A percentile compares a stretch with the other conserved stretches of the same genome.
phyloP scores from a whole-genome alignment of 2,888 invertebrate species.

The Dasypolia templi region DNA sequence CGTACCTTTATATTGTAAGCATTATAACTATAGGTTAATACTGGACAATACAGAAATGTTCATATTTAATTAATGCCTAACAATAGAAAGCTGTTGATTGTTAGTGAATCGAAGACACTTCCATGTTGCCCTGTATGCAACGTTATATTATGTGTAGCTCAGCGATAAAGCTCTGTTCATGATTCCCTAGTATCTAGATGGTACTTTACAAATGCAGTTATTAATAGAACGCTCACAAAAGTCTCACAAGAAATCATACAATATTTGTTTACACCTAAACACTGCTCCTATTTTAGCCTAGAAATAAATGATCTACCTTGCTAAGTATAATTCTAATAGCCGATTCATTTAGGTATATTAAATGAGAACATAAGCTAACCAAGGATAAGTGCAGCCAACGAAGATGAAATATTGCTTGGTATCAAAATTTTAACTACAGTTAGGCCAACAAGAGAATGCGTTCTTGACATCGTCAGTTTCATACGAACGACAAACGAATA shows the following conservation, averaged over 20 bases:
- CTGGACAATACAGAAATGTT: constrained; percentile 6
- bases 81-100: not conserved
- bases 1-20: constrained; percentile 8
- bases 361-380: not conserved
- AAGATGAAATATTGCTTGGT: not conserved
- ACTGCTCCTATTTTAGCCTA: constrained; percentile 6
- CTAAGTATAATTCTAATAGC: not conserved
- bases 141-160: not conserved
- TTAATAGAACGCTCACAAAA: not conserved
- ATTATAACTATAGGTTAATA: constrained; percentile 6
- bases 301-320: not conserved
- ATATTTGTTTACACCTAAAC: constrained; percentile 1
- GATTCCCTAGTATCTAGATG: not conserved
- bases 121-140: not conserved
- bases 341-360: constrained; percentile 11
- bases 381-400: not conserved
- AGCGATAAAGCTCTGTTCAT: not conserved
- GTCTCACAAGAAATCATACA: not conserved
- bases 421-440: not conserved
- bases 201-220: not conserved
- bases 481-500: too few species aligned
- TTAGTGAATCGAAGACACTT: not conserved
- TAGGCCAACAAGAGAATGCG: too few species aligned
- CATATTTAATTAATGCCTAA: not conserved
- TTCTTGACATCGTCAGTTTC: too few species aligned